phyloP scores from a whole-genome alignment of 2,113 vertebrate species.

The Kobus ellipsiprymnus region DNA sequence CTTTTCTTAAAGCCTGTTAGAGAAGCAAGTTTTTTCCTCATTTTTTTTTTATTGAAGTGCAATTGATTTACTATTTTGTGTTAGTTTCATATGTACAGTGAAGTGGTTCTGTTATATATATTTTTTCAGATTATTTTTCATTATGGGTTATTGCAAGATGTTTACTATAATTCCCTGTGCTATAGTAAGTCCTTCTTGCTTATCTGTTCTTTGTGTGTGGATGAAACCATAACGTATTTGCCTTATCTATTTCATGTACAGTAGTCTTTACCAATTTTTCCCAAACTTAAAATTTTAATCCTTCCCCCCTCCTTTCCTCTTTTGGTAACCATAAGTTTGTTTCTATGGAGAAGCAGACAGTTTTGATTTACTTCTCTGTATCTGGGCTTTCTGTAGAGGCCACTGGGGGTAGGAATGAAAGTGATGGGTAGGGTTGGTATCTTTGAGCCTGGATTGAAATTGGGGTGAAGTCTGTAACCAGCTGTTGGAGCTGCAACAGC shows the following conservation, averaged over 20 bases:
- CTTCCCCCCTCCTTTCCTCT: not conserved
- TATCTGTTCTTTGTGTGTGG: not conserved
- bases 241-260: not conserved
- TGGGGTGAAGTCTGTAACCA: not conserved
- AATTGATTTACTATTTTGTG: not conserved
- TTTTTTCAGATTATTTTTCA: not conserved
- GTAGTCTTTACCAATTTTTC: not conserved
- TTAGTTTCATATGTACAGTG: not conserved
- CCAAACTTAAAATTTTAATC: not conserved
- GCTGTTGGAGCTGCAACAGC: not conserved
- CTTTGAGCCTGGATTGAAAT: not conserved
- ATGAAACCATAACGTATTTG: not conserved
- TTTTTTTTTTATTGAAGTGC: not conserved
- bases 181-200: not conserved
- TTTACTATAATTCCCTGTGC: not conserved
- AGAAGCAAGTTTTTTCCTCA: not conserved
- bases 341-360: not conserved
- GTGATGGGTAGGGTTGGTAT: not conserved
- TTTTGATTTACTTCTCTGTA: not conserved
- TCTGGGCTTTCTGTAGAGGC: not conserved
- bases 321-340: not conserved
- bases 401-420: no score
- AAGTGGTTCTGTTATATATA: not conserved
- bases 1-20: not conserved
- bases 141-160: not conserved